Percentiles rank a stretch among this genome's conserved stretches.
These are phyloP conservation scores for Eupithecia dodoneata DNA, from an alignment of 2,888 invertebrate species.

Conservation along the genomic window DNA sequence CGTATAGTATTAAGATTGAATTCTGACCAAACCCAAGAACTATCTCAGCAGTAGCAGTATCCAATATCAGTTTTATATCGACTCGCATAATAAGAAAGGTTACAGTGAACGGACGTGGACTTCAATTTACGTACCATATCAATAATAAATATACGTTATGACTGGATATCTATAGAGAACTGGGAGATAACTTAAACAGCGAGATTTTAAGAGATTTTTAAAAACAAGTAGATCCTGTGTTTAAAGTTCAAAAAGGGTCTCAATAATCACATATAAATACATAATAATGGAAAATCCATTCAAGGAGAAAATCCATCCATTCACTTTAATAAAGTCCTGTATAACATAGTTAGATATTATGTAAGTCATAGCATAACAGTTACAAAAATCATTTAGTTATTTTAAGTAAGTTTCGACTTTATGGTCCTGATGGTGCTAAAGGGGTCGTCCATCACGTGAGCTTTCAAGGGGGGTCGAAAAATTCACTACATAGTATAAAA, in stretches of 20 bases:
- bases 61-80: slow-evolving; percentile 34
- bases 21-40: slow-evolving; percentile 23
- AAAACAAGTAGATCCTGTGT: neutral
- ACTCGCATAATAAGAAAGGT: slow-evolving; percentile 35
- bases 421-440: no score
- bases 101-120: slow-evolving; percentile 14
- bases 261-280: neutral
- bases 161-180: neutral
- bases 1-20: slow-evolving; percentile 4
- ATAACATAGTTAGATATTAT: neutral
- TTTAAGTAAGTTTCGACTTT: no score
- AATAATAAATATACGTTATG: neutral
- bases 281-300: neutral
- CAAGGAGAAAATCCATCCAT: no score
- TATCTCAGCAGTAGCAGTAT: slow-evolving; percentile 30
- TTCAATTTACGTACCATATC: neutral
- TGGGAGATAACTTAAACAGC: neutral
- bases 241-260: neutral
- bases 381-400: neutral
- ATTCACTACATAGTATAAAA: no score
- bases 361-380: neutral
- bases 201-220: neutral
- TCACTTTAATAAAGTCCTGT: neutral
- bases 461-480: no score
- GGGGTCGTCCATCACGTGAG: no score